Base-by-base conservation (phyloP, 2,113 vertebrate species). In the Rhombomys opimus region DNA sequence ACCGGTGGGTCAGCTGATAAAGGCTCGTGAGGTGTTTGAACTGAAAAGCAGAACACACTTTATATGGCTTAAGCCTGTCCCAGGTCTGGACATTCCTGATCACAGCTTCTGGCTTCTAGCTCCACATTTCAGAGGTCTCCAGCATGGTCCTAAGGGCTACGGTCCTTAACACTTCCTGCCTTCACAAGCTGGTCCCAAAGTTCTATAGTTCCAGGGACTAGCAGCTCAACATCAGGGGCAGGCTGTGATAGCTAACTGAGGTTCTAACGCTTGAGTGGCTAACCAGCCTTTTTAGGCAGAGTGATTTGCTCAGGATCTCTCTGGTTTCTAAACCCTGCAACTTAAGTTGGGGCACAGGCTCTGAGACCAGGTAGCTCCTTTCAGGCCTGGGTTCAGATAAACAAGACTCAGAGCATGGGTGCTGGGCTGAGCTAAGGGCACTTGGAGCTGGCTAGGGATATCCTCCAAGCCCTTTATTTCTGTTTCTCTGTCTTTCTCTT, bases 161-260 rank as follows among this genome's bases (percentile, higher is more conserved):
- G 86, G 90, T 52, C 54, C 89, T 90, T 15, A 52, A 52, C 17
- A 54, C 84, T 89, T 96, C 81, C 81, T 92, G 93, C 80, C 90
- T 46, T 89, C 17, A 17, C 90, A 91, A 68, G 13, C 81, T 80
- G 88, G 85, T 27, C 80, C 76, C 85, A 50, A 46, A 46, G 46
- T 46, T 3, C 38, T 15, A 18, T 41, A 52, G 30, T 93, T 91
- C 22, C 75, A 35, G 57, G 57, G 57, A 57, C 15, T 57, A 57
- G 13, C 46, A 46, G 46, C 46, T 46, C 46, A 5, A 46, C 46
- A 46, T 46, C 46, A 46, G 46, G 57, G 57, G 15, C 15, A 22
- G 72, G 27, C n/a, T 41, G 3, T 9, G 84, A 57, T 5, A 30
- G 70, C 70, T 38, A 57, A 81, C 88, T 63, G 68, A 72, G 46